Conservation (phyloP, 2,113 vertebrate species). For the Trematomus loennbergii region DNA sequence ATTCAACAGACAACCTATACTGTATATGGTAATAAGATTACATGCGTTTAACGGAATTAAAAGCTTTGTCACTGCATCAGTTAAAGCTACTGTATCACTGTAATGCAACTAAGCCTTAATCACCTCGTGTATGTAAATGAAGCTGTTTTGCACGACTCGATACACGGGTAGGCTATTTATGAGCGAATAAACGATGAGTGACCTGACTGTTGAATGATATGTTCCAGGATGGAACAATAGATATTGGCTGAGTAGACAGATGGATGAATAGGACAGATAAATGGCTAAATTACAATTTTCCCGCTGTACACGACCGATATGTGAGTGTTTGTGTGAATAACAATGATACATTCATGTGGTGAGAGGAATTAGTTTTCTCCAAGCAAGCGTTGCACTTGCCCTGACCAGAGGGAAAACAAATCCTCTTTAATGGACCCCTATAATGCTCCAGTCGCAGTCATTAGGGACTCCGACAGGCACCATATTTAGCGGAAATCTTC, state of each 20-base stretch:
- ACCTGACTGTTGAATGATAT: constrained; percentile 5
- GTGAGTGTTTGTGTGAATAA: constrained; percentile 16
- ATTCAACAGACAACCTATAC: constrained; percentile 21
- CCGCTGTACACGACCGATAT: background rate
- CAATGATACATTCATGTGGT: constrained; percentile 26
- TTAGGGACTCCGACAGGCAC: constrained; percentile 70
- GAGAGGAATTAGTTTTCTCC: constrained; percentile 43
- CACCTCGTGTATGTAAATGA: constrained; percentile 15
- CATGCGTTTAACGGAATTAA: constrained; percentile 14
- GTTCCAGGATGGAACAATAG: background rate
- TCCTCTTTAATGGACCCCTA: constrained; percentile 66
- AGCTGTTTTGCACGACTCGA: background rate
- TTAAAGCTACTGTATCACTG: background rate
- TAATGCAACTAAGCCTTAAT: constrained; percentile 18
- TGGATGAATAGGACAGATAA: background rate
- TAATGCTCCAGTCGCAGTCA: constrained; percentile 73
- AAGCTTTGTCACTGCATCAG: constrained; percentile 19
- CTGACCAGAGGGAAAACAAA: constrained; percentile 52
- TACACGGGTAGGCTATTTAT: constrained; percentile 19
- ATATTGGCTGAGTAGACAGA: background rate
- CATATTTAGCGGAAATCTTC: constrained; percentile 76
- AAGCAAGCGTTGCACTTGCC: constrained; percentile 10
- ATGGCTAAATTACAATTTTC: background rate
- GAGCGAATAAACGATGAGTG: background rate
- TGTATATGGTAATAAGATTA: constrained; percentile 31